Evolutionary conservation across 2,797 vertebrate genomes (phyloP).

Genomic region (Helarctos malayanus): DNA sequence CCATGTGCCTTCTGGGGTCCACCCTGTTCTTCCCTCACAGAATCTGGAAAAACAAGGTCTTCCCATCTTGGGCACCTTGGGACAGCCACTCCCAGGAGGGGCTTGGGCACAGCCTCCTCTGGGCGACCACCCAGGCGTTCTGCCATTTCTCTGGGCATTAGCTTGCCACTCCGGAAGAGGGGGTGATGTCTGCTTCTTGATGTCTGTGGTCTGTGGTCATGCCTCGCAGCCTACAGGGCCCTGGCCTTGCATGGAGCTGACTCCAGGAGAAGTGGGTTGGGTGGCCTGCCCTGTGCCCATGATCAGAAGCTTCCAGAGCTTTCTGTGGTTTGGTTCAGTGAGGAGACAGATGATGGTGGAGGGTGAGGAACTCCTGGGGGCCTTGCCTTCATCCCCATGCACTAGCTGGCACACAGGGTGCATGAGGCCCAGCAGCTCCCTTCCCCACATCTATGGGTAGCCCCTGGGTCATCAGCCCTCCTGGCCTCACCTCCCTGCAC

Average conservation of each 20-base stretch:
- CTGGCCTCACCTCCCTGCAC: neutral
- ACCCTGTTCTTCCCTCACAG: accelerated
- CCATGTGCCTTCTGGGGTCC: neutral
- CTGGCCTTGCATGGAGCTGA: neutral
- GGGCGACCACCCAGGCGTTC: neutral
- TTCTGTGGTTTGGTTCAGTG: neutral
- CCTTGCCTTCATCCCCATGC: neutral
- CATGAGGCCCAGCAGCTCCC: too few relatives aligned
- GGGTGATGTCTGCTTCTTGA: neutral
- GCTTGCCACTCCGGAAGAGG: neutral
- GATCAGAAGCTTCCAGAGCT: neutral
- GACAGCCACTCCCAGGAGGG: neutral
- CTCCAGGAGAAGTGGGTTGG: neutral
- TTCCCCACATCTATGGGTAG: neutral
- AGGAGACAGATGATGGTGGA: neutral
- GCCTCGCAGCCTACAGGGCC: neutral
- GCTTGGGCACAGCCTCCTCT: too few relatives aligned
- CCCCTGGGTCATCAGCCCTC: neutral
- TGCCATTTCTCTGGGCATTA: neutral
- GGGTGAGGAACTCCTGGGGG: neutral
- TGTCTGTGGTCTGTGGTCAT: neutral
- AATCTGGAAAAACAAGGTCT: neutral
- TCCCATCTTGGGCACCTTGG: neutral
- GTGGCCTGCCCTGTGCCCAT: neutral
- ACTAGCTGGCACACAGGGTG: neutral